phyloP scores from a whole-genome alignment of 2,113 vertebrate species.

The Herpailurus yagouaroundi region DNA sequence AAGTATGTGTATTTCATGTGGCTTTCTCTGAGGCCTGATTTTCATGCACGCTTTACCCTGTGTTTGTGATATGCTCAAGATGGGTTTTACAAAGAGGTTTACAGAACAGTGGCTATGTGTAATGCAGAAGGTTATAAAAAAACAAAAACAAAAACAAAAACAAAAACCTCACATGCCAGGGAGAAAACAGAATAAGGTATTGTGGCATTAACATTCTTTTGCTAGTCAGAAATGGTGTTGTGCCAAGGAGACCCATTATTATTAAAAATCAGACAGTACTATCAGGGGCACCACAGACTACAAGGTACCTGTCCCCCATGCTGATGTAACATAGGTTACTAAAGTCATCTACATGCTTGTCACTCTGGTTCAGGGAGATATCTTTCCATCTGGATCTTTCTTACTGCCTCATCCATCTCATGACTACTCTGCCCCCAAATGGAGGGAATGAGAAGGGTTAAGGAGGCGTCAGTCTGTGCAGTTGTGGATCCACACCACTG shows the following conservation, averaged over 20 bases:
- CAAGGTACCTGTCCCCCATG: neutral
- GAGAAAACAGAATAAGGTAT: neutral
- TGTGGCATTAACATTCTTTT: neutral
- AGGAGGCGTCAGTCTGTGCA: neutral
- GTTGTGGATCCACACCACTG: neutral
- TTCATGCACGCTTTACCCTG: neutral
- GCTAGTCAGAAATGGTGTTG: neutral
- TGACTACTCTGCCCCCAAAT: neutral
- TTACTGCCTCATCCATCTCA: neutral
- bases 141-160: neutral
- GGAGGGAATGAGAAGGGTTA: neutral
- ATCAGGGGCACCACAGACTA: neutral
- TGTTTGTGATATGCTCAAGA: neutral
- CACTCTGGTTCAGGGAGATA: neutral
- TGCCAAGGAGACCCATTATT: neutral
- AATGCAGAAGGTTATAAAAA: neutral
- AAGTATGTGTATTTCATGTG: constrained; percentile 24
- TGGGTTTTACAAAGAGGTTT: neutral
- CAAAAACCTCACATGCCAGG: neutral
- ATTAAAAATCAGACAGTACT: neutral
- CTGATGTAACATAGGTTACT: too few species aligned
- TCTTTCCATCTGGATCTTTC: neutral
- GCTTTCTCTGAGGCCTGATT: neutral
- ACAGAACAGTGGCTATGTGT: neutral
- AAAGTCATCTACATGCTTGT: neutral